Base-by-base conservation (phyloP, 1,140 invertebrate species). In the Trichomalopsis sarcophagae region DNA sequence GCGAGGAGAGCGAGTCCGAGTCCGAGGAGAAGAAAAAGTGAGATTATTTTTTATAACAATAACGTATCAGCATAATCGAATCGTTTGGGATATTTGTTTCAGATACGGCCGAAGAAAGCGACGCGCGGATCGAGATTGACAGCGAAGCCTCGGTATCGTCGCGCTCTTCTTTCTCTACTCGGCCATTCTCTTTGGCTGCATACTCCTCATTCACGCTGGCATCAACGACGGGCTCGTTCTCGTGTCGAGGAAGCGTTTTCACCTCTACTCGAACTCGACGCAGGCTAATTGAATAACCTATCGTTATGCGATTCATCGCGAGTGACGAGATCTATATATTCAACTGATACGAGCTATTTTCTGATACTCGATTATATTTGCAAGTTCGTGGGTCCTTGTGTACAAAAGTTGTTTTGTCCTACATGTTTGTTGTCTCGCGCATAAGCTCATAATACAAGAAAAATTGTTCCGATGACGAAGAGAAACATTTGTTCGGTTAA, bases 81-180 rank as follows among this genome's bases (percentile, higher is more conserved):
- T 5, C 1, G 23, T 77, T 82, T 27, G 21, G 71, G 17, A 62
- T 73, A 23, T 55, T 62, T 44, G 87, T 86, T 89, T n/a, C 82
- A 92, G 89, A 30, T 90, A 89, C 87, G 89, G 47, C 62, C 90
- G 88, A 84, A 90, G 88, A 81, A 91, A 89, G 74, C 89, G 88
- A 78, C 91, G 89, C 36, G 90, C 91, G 17, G 85, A 91, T 10
- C 92, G 91, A 76, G 93, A 94, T 91, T 95, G 94, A 95, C 94
- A 94, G 89, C 93, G 94, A 90, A 94, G 93, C 89, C 89, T 94
- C 68, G 94, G 93, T 88, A 94, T 95, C 36, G 91, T 94, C 88
- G 94, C 93, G 27, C 91, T 95, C 21, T 93, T 95, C 66, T 93
- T 94, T 79, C 90, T 95, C n/a, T 95, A 95, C 86, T 89, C 93